Evolutionary conservation across 2,797 vertebrate species (phyloP), one percentile per base, ranked within the genome.

Genomic region (Vespertilio murinus): DNA sequence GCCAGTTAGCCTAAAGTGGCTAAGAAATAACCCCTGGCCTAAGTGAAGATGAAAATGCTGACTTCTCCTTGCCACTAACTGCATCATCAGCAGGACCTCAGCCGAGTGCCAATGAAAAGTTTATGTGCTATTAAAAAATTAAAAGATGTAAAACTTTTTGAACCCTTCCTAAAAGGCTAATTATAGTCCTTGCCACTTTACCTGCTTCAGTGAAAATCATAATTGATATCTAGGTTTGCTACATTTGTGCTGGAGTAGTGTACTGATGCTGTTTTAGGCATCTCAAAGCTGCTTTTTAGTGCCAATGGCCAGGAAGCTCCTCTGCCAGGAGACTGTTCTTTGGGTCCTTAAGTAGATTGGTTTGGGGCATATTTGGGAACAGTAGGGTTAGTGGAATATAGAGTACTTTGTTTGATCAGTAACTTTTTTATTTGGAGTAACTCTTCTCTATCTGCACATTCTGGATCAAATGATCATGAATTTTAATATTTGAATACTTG

Each of bases 91-190:
- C 74, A 1, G 1, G 20, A 45, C 59, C 81, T 88, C 94, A 38
- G 38, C n/a, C 16, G 0, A 49, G 64, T 13, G 70, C 79, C 49
- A n/a, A 11, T 87, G 92, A 85, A 80, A 85, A 79, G 80, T 77
- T 71, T 67, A 71, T 67, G 90, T 87, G 81, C 92, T 90, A 14
- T 94, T 91, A 79, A 93, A 91, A 94, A 83, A 88, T 89, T 65
- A 82, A 74, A 88, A 85, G 79, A 77, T 22, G 7, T 70, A 40
- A 47, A 70, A 88, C 61, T 70, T 90, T 67, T 79, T 42, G 54
- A 85, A 77, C 56, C 5, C 67, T 47, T 94, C 89, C 83, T 30
- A 13, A 82, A 95, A 87, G 49, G 22, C 73, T 65, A 52, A 65
- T 70, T 84, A 61, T 45, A 89, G 79, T 73, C 80, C 91, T 94